Evolutionary conservation across 2,888 invertebrate species (phyloP).

Genomic region (Erynnis tages): DNA sequence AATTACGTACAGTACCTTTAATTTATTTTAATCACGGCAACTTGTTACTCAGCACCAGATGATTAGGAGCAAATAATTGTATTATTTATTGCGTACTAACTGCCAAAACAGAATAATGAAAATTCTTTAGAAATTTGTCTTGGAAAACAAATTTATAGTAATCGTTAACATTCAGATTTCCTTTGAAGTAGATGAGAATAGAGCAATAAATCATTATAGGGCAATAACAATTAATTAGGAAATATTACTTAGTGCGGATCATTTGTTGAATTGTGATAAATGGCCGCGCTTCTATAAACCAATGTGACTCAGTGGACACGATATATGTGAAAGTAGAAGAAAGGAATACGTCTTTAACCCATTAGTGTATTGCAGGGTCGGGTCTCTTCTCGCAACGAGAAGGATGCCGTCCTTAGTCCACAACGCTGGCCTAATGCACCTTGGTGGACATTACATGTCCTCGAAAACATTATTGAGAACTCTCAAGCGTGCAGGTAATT

Average conservation of each 20-base stretch:
- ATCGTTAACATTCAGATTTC: slow-evolving; percentile 4
- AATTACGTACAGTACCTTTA: too few species aligned
- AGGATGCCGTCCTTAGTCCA: too few species aligned
- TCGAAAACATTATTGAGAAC: too few species aligned
- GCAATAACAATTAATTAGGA: slow-evolving; percentile 66
- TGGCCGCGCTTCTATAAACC: slow-evolving; percentile 36
- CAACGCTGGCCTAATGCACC: too few species aligned
- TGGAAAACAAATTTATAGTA: slow-evolving; percentile 17
- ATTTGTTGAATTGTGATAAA: slow-evolving; percentile 48
- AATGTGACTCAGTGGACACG: slow-evolving; percentile 18
- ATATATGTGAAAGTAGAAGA: too few species aligned
- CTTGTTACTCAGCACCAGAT: not conserved
- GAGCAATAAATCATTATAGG: slow-evolving; percentile 37
- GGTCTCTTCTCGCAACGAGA: too few species aligned
- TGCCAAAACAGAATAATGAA: not conserved
- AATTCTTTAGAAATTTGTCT: not conserved
- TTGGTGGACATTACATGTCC: too few species aligned
- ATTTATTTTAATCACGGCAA: too few species aligned
- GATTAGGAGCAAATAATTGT: slow-evolving; percentile 16
- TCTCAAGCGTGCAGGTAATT: too few species aligned
- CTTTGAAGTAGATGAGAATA: slow-evolving; percentile 32
- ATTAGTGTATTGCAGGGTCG: too few species aligned
- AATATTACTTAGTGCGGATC: slow-evolving; percentile 47
- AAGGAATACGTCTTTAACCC: too few species aligned
- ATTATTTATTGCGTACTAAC: slow-evolving; percentile 9